Conservation (phyloP, 2,888 invertebrate genomes). For the Antheraea yamamai region DNA sequence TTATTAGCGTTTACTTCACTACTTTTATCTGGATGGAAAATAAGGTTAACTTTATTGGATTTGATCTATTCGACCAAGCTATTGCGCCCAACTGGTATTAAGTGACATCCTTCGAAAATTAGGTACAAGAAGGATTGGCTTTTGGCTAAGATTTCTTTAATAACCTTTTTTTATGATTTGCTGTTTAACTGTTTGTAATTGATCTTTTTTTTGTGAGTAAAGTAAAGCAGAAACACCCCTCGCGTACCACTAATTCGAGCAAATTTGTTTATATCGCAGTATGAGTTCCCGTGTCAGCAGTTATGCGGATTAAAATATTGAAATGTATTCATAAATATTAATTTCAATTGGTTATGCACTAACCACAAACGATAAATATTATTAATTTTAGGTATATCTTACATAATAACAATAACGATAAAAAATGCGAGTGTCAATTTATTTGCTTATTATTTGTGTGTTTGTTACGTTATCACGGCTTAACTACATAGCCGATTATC, state of each 20-base stretch:
- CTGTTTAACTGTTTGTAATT: neutral
- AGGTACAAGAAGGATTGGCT: neutral
- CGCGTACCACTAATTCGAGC: neutral
- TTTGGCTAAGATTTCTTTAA: neutral
- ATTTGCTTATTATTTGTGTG: too few species aligned
- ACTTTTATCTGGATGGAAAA: neutral
- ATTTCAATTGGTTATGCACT: too few species aligned
- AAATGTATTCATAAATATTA: neutral
- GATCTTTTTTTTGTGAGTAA: neutral
- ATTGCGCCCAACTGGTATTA: too few species aligned
- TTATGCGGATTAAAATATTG: neutral
- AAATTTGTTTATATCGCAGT: neutral
- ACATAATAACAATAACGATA: too few species aligned
- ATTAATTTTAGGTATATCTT: too few species aligned
- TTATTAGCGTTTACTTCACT: neutral
- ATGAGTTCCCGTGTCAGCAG: neutral
- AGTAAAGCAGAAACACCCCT: neutral
- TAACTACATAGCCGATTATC: too few species aligned
- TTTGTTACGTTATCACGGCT: too few species aligned
- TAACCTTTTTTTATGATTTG: neutral
- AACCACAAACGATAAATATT: too few species aligned
- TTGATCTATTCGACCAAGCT: neutral
- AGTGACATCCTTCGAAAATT: neutral
- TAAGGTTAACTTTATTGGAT: neutral
- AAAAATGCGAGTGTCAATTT: too few species aligned